phyloP scores from a whole-genome alignment of 2,113 vertebrate genomes.

The Lepus timidus region DNA sequence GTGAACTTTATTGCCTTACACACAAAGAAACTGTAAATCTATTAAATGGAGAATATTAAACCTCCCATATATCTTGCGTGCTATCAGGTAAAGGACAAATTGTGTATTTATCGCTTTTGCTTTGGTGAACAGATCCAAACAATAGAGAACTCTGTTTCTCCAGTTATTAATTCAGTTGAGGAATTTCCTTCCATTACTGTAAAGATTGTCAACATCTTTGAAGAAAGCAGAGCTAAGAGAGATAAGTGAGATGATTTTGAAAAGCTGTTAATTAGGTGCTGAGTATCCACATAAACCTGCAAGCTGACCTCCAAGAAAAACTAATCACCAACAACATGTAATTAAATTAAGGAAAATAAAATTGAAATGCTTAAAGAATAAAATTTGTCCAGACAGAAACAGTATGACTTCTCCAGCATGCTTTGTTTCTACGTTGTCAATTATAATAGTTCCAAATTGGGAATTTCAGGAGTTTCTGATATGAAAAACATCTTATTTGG shows the following conservation, averaged over 20 bases:
- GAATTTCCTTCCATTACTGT: background rate
- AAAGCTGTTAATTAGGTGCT: background rate
- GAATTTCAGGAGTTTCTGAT: background rate
- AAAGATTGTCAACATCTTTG: background rate
- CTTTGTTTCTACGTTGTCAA: background rate
- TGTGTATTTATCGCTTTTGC: background rate
- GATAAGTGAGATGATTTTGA: background rate
- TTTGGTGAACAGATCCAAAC: background rate
- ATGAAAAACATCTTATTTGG: background rate
- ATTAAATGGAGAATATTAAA: background rate
- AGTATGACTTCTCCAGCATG: background rate
- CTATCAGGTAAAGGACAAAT: background rate
- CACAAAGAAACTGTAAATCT: background rate
- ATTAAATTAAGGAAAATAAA: background rate
- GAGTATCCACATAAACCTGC: background rate
- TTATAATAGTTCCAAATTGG: background rate
- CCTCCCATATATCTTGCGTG: background rate
- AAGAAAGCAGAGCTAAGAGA: background rate
- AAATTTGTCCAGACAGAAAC: background rate
- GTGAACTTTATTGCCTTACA: background rate
- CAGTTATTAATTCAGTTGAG: background rate
- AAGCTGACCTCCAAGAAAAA: background rate
- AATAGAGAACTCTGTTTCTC: background rate
- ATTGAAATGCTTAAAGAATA: background rate
- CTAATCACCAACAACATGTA: background rate